Base-by-base conservation (phyloP, 1,140 invertebrate species). In the Bombus difficillimus region DNA sequence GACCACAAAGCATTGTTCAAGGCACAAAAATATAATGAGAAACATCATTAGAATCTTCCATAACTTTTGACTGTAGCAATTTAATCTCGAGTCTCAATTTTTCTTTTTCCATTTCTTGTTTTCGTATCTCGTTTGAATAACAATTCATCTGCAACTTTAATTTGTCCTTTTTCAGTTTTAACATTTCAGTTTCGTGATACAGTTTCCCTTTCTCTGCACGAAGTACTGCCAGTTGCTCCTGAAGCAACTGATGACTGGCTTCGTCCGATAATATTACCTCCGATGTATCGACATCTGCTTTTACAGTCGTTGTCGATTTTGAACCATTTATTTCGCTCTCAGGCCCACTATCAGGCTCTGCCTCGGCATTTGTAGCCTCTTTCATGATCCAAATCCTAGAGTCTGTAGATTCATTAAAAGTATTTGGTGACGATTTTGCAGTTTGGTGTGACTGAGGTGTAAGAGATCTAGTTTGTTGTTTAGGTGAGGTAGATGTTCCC, bases 81-180 rank as follows among this genome's bases (percentile, higher is more conserved):
- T 94, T 95, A 32, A 95, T 95, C 85, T 95, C 94, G 0, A 95
- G 90, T 25, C 92, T 89, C 1, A 95, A 82, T 69, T 95, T 95
- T 79, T 95, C 94, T 34, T 93, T 95, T 47, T 95, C 94, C 90
- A 95, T 92, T 76, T 95, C 94, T 53, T 94, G 93, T 62, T 95
- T 95, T 32, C 86, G 89, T 64, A 94, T 91, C 75, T 94, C 93
- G 39, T 92, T 94, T 1, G 93, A 89, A 66, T 92, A 94, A 86
- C 93, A 95, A 84, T 90, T 91, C 25, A 93, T 93, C 53, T 93
- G 93, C 43, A 93, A 68, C 74, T 92, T 93, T 25, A 94, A 81
- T 43, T 94, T 94, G 69, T 93, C 91, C 72, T 94, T 94, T 39
- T 93, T 94, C 34, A 95, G 84, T 66, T 95, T 95, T 1, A 95